Conservation (phyloP, 2,797 vertebrate genomes). For the Pseudomugil tenellus region DNA sequence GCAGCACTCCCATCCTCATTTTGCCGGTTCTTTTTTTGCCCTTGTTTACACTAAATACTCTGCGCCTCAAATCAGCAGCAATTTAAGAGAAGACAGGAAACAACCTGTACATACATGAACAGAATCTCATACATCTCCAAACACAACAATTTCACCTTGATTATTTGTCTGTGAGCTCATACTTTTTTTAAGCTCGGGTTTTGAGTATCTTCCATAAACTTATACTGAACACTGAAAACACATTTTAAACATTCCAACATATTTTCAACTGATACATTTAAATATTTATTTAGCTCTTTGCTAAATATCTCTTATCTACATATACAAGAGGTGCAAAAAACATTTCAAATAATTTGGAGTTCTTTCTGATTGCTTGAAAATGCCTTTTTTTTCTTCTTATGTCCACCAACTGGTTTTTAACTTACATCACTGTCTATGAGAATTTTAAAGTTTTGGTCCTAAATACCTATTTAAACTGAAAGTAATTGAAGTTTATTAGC, state of each 20-base stretch:
- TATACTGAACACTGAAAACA: not conserved
- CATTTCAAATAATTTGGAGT: not conserved
- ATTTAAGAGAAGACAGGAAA: not conserved
- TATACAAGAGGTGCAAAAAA: not conserved
- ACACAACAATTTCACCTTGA: not conserved
- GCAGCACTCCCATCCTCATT: not conserved
- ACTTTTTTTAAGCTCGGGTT: not conserved
- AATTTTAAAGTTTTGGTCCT: not conserved
- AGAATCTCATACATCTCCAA: not conserved
- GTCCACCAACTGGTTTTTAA: not conserved
- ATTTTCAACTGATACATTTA: not conserved
- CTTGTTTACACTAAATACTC: not conserved
- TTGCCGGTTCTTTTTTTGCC: not conserved
- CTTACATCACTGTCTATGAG: not conserved
- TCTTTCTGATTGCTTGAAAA: not conserved
- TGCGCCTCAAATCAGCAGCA: not conserved
- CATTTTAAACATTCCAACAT: conserved; percentile 2
- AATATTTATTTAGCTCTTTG: not conserved
- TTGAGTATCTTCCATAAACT: not conserved
- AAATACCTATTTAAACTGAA: not conserved
- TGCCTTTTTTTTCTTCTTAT: not conserved
- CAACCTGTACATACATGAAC: not conserved
- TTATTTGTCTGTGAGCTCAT: not conserved
- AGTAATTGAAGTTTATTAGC: not conserved
- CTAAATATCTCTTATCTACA: not conserved